Percentiles rank a stretch among this genome's conserved stretches.
Conservation (phyloP, 2,797 vertebrate genomes). For the Dicrostonyx torquatus region DNA sequence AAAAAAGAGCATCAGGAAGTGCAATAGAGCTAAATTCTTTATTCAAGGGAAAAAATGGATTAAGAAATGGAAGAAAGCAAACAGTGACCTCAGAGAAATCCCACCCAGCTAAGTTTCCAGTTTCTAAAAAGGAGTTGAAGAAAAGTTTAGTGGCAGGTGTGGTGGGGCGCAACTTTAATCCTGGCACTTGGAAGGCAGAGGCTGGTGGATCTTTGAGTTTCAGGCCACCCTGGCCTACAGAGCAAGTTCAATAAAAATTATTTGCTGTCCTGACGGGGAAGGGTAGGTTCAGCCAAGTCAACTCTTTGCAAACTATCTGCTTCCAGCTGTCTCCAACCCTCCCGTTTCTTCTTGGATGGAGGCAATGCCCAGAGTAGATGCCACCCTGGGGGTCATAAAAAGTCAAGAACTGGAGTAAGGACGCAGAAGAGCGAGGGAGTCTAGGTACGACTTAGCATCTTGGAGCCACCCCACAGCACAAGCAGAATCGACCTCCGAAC, state of each 20-base stretch:
- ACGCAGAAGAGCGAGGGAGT: background rate
- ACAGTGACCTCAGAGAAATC: too few species aligned
- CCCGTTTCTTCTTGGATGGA: background rate
- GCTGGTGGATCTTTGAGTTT: too few species aligned
- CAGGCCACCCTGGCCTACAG: too few species aligned
- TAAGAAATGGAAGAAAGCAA: too few species aligned
- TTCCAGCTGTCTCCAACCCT: rapidly evolving
- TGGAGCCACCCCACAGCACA: background rate
- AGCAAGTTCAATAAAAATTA: background rate
- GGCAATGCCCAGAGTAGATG: background rate
- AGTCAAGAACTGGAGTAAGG: background rate
- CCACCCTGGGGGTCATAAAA: background rate
- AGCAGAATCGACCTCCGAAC: background rate
- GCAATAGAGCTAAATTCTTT: too few species aligned
- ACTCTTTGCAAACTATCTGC: background rate
- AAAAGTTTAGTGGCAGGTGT: too few species aligned
- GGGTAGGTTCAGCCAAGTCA: background rate
- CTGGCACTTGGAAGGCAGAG: too few species aligned
- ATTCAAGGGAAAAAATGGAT: too few species aligned
- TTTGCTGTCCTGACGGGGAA: background rate
- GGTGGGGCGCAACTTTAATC: too few species aligned
- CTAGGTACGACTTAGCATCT: background rate
- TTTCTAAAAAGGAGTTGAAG: too few species aligned
- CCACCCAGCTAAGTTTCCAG: too few species aligned
- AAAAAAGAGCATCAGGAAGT: too few species aligned